Percentiles rank a stretch among this genome's conserved stretches.
Evolutionary conservation across 2,113 vertebrate species (phyloP).

Genomic region (Melanerpes aurifrons): DNA sequence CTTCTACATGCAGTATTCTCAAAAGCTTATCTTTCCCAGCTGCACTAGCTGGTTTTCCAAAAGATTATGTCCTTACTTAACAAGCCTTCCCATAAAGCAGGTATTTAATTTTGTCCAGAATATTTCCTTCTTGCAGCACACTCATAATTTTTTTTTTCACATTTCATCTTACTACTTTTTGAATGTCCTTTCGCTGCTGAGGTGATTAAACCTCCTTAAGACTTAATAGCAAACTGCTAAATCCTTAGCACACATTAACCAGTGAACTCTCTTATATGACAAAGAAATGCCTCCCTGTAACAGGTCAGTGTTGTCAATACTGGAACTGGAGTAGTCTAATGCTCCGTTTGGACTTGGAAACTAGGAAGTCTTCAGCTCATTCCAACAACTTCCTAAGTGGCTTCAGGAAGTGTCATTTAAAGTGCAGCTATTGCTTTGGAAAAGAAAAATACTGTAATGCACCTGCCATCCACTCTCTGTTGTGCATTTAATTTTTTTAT

Average conservation of each 20-base stretch:
- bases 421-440: neutral
- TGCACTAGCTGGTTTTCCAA: neutral
- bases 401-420: neutral
- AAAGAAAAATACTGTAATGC: neutral
- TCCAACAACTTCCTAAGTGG: neutral
- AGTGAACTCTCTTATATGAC: neutral
- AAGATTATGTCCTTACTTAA: neutral
- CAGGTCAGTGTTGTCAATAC: neutral
- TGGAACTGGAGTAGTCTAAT: neutral
- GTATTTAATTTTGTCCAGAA: neutral
- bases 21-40: neutral
- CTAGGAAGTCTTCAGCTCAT: neutral
- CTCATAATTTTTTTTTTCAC: neutral
- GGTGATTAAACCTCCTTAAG: neutral
- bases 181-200: neutral
- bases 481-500: neutral
- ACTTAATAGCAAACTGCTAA: neutral
- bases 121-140: neutral
- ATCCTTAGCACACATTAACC: neutral
- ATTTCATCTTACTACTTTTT: neutral
- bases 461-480: neutral
- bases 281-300: neutral
- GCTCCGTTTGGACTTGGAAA: neutral
- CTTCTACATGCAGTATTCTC: neutral
- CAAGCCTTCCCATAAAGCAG: neutral